phyloP scores from a whole-genome alignment of 2,113 vertebrate genomes.

The Saccopteryx leptura region DNA sequence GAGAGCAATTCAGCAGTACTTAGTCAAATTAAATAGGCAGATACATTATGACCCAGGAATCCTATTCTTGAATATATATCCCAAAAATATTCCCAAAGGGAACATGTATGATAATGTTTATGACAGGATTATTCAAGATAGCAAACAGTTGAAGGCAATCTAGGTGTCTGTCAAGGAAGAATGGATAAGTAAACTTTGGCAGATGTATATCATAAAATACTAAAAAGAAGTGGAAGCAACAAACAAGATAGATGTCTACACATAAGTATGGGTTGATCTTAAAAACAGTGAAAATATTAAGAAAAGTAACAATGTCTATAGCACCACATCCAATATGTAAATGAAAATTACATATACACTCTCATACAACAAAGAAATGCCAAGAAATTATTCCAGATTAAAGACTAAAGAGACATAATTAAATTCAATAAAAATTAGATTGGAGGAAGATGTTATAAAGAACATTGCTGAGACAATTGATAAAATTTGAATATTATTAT shows the following conservation, averaged over 20 bases:
- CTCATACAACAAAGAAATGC: neutral
- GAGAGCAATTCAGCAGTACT: neutral
- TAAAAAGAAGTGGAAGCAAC: slow-evolving; percentile 40
- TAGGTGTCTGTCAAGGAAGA: neutral
- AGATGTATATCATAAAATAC: neutral
- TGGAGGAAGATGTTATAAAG: neutral
- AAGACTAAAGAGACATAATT: neutral
- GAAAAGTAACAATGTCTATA: slow-evolving; percentile 10
- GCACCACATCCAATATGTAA: neutral
- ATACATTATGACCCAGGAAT: slow-evolving; percentile 7
- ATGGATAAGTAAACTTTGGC: slow-evolving; percentile 33
- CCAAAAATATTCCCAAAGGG: slow-evolving; percentile 26
- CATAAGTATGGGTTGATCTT: neutral
- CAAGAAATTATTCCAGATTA: slow-evolving; percentile 16
- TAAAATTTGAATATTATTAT: neutral
- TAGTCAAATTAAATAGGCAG: slow-evolving; percentile 18
- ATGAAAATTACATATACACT: neutral
- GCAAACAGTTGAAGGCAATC: slow-evolving; percentile 38
- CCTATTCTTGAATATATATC: slow-evolving; percentile 16
- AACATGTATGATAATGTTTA: neutral
- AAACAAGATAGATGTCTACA: slow-evolving; percentile 34
- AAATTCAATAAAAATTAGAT: slow-evolving; percentile 47
- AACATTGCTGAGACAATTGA: neutral
- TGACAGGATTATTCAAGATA: slow-evolving; percentile 36
- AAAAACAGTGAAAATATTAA: slow-evolving; percentile 36